Base-by-base conservation (phyloP, 2,797 vertebrate species). In the Poecilia wingei region DNA sequence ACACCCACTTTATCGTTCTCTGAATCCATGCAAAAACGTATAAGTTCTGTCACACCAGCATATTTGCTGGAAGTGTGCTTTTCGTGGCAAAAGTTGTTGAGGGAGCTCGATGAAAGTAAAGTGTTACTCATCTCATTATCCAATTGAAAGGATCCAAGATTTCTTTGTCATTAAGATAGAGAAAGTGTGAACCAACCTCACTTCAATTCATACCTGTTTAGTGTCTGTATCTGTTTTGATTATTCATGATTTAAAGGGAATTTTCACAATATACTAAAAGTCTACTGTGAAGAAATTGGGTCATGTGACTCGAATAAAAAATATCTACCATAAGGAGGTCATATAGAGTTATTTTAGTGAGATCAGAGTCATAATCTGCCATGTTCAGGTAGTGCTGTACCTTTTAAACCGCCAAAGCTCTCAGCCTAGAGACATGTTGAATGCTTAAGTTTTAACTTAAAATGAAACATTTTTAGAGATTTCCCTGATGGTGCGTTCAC, bases 61-160 rank as follows among this genome's bases (percentile, higher is more conserved):
- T 59, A 82, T 59, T 55, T 75, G 71, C 76, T 61, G 46, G 85
- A 78, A 85, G 79, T 76, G 80, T 80, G 80, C 79, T 83, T 85
- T 89, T 83, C 76, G 47, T 89, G 28, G 61, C 79, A 74, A 88
- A 86, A 88, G 84, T 84, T 25, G 41, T 86, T 88, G 77, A 88
- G 84, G 80, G 31, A 36, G 69, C 53, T 81, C 81, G 53, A 78
- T 78, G 36, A 76, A 82, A 77, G 78, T 20, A 79, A 79, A 79
- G 79, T 85, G 79, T 75, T 16, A 75, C 78, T 84, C 78, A 86
- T 79, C 82, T 76, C 74, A 66, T 89, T 87, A 87, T 87, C 79
- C 82, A 70, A 20, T 79, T 36, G 59, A 82, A 82, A 75, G 57
- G 51, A 36, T 73, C 57, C 43, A 41, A 59, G 49, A 64, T 74